Evolutionary conservation across 2,113 vertebrate species (phyloP).

Genomic region (Brachyhypopomus gauderio): DNA sequence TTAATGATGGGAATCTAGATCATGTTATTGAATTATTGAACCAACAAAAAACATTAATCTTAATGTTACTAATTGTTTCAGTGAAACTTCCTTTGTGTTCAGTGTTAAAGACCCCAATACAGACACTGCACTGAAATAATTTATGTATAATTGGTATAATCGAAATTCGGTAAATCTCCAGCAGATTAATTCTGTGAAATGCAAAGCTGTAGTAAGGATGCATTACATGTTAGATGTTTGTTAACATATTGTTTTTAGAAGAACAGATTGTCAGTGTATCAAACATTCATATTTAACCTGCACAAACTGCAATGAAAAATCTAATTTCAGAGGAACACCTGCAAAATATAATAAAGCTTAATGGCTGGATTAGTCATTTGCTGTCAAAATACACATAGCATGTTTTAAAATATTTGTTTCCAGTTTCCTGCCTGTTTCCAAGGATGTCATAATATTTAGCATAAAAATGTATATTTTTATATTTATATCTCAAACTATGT

Average conservation of each 20-base stretch:
- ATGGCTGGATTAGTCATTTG: background rate
- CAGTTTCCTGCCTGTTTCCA: conserved; percentile 23
- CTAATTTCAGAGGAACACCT: background rate
- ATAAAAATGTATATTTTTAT: conserved; percentile 45
- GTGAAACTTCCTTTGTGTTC: background rate
- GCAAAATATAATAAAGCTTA: background rate
- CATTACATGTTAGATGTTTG: no score
- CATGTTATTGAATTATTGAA: background rate
- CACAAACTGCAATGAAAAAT: background rate
- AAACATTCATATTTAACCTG: background rate
- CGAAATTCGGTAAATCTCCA: background rate
- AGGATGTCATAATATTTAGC: conserved; percentile 30
- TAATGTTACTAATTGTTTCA: background rate
- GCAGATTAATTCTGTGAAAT: background rate
- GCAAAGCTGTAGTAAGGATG: background rate
- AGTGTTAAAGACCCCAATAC: background rate
- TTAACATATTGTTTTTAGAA: no score
- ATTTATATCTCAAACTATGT: conserved; percentile 37
- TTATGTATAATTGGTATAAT: background rate
- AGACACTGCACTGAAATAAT: background rate
- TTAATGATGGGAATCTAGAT: background rate
- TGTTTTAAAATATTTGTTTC: background rate
- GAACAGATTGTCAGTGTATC: no score
- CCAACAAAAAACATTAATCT: background rate
- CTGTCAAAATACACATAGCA: background rate